phyloP scores from a whole-genome alignment of 1,140 invertebrate species.

The Caenorhabditis elegans region WBcel235 BX284602.5:8076001-8076500 shows the following conservation, averaged over 20 bases:
- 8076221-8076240: background rate
- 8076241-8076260: background rate
- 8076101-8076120: background rate
- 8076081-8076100: background rate
- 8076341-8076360: background rate
- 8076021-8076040: background rate
- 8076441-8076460: too few relatives aligned
- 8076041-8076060: background rate
- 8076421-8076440: background rate
- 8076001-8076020: background rate
- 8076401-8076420: slow-evolving; percentile 15
- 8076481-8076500: too few relatives aligned
- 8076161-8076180: background rate
- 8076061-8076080: background rate
- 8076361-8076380: background rate
- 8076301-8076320: background rate
- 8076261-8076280: background rate
- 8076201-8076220: background rate
- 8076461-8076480: too few relatives aligned
- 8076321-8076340: background rate
- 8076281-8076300: background rate
- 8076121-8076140: background rate
- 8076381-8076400: background rate
- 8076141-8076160: background rate
- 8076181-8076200: background rate